Percentiles rank a stretch among this genome's conserved stretches.
Evolutionary conservation across 2,113 vertebrate species (phyloP).

Genomic region (Furnarius figulus): DNA sequence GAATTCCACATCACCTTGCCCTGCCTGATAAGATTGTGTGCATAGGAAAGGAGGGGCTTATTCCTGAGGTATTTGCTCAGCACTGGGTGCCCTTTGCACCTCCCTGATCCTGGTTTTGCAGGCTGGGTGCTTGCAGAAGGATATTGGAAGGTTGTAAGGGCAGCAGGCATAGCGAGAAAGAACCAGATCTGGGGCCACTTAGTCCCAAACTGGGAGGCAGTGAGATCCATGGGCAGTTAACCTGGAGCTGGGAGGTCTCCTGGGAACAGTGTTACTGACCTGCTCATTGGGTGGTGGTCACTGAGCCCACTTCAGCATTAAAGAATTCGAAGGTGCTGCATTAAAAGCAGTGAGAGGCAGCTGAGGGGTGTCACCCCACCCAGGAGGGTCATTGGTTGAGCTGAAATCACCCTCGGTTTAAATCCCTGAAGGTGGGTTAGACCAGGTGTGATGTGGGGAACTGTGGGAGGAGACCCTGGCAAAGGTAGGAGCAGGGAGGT

Average conservation of each 20-base stretch:
- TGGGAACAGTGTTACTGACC: fast-evolving
- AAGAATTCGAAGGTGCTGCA: fast-evolving
- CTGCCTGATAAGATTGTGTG: not conserved
- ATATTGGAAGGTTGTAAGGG: not conserved
- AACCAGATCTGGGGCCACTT: not conserved
- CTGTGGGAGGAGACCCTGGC: not conserved
- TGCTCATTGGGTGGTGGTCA: fast-evolving
- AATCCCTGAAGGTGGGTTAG: not conserved
- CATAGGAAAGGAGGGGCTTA: not conserved
- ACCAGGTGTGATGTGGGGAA: fast-evolving
- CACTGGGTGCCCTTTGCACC: not conserved
- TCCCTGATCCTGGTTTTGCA: not conserved
- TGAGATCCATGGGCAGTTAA: fast-evolving
- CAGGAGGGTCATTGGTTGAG: not conserved
- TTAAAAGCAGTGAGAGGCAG: not conserved
- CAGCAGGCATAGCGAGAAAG: fast-evolving
- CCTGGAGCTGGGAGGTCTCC: not conserved
- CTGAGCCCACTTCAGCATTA: not conserved
- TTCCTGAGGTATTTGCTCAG: not conserved
- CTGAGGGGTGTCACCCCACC: not conserved
- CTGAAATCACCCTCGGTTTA: fast-evolving
- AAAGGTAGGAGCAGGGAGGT: not conserved
- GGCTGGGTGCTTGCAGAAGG: not conserved
- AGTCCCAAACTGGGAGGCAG: not conserved
- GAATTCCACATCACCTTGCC: not conserved